Conservation (phyloP, 2,797 vertebrate genomes). For the Ataeniobius toweri region DNA sequence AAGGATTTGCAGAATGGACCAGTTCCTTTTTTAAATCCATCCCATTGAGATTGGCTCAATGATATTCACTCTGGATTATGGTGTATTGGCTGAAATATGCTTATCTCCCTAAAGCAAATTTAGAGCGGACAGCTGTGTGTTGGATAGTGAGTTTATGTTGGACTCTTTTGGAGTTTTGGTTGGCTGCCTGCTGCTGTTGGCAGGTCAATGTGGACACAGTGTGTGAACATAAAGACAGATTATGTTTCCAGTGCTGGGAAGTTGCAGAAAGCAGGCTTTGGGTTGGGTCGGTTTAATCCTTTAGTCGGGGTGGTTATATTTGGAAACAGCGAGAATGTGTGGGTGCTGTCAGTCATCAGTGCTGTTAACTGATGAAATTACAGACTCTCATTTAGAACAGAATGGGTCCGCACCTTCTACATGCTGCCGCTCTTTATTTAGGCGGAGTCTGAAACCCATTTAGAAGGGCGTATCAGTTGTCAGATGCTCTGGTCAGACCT, state of each 20-base stretch:
- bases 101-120: constrained; percentile 35
- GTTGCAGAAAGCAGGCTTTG: constrained; percentile 66
- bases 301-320: constrained; percentile 63
- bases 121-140: constrained; percentile 48
- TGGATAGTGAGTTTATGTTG: constrained; percentile 19
- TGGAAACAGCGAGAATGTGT: constrained; percentile 46
- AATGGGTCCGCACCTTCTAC: not conserved
- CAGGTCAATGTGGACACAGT: constrained; percentile 68
- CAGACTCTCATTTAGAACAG: constrained; percentile 23
- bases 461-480: not conserved
- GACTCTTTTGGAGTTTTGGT: constrained; percentile 1
- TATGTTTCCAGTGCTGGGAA: constrained; percentile 69
- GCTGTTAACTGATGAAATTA: constrained; percentile 45
- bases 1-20: constrained; percentile 17
- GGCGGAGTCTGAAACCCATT: constrained; percentile 4
- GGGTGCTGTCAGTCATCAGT: constrained; percentile 26
- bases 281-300: constrained; percentile 72
- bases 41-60: constrained; percentile 37
- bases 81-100: constrained; percentile 38
- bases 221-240: constrained; percentile 70
- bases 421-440: not conserved
- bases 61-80: constrained; percentile 53
- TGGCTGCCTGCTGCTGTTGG: constrained; percentile 59
- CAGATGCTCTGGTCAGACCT: not conserved
- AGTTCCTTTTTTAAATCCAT: constrained; percentile 47